Evolutionary conservation across 2,888 invertebrate genomes (phyloP), one percentile per base, ranked within the genome.

Genomic region (Margaritifera margaritifera): DNA sequence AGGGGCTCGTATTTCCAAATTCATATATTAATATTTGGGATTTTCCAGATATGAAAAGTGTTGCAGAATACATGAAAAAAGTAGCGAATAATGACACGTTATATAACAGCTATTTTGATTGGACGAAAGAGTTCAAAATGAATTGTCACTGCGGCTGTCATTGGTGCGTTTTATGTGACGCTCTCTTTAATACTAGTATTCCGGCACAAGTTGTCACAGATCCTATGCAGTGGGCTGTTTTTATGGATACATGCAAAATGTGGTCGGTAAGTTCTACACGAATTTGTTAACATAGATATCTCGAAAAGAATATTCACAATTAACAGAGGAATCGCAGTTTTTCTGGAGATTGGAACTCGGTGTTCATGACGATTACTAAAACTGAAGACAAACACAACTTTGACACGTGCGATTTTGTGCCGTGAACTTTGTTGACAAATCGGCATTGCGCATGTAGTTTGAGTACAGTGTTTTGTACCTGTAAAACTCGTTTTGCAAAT

Each of bases 101-200:
- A 19, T 78, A 78, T 65, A 75, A 75, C 68, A 65, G 69, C 25
- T 74, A 75, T 58, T 67, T 79, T 31, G 72, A 68, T 11, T 79
- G 79, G 79, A 77, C 77, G 11, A 64, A 62, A 11, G 54, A 69
- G 54, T 69, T 71, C 66, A 75, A 77, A 25, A 53, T 79, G 18
- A 71, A 75, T 63, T 62, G 62, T 51, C 62, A 62, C 62, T 62
- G 62, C 25, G 62, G 62, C 1, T 62, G 62, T 53, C 62, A 62
- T 72, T 79, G 75, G 77, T 79, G 79, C 62, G 72, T 74, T 15
- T 42, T 79, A 20, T 79, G 79, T 58, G 70, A 71, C 54, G 74
- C 75, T 15, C 66, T 79, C 25, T 75, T 77, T 61, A 67, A 71
- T 42, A 42, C 24, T 18, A 55, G n/a, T 24, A 42, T 50, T 19